phyloP scores from a whole-genome alignment of 2,797 vertebrate species.

The Rhinichthys osculus region DNA sequence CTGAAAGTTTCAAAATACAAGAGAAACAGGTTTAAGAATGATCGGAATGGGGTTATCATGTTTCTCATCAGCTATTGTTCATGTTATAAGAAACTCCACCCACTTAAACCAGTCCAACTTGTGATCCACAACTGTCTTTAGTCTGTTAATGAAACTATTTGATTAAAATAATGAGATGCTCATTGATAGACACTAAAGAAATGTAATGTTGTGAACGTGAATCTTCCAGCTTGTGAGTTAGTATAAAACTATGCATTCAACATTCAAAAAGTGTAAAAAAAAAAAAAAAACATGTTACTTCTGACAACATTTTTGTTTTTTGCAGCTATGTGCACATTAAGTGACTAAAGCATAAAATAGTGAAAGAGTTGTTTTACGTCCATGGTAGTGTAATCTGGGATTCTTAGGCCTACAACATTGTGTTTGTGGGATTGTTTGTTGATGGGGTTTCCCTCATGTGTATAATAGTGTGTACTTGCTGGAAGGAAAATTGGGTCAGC shows the following conservation, averaged over 20 bases:
- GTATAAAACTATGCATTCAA: neutral
- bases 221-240: neutral
- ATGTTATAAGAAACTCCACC: neutral
- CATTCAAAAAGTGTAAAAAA: neutral
- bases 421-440: constrained; percentile 28
- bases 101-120: constrained; percentile 6
- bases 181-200: neutral
- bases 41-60: neutral
- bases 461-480: constrained; percentile 20
- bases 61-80: neutral
- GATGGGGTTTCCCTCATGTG: constrained; percentile 27
- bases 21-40: constrained; percentile 8
- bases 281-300: neutral
- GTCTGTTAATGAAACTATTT: neutral
- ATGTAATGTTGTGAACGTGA: neutral
- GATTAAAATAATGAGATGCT: neutral
- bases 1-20: neutral
- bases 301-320: neutral
- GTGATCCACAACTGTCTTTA: neutral
- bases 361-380: neutral
- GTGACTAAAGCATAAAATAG: neutral
- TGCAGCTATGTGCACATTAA: neutral
- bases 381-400: neutral
- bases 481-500: constrained; percentile 57
- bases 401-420: neutral